Evolutionary conservation across 2,888 invertebrate species (phyloP).

Genomic region (Axea sp.): DNA sequence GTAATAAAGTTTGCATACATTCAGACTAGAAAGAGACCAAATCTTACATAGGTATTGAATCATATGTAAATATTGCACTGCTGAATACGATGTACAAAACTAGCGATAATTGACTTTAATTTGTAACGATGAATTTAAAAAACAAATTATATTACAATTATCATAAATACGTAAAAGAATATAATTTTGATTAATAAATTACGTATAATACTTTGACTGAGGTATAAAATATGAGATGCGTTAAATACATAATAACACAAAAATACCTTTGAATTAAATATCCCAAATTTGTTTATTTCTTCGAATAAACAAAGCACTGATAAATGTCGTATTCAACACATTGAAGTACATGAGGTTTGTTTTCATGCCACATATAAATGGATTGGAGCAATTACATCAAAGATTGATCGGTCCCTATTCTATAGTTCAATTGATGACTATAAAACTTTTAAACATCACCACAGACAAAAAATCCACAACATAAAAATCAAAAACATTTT

Average conservation of each 20-base stretch:
- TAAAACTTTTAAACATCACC: constrained; percentile 28
- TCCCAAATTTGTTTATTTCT: too few species aligned
- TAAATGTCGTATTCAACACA: constrained; percentile 17
- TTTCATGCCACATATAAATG: constrained; percentile 1
- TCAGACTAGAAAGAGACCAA: constrained; percentile 44
- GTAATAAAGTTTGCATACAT: constrained; percentile 20
- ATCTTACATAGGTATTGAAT: constrained; percentile 18
- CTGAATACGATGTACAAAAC: constrained; percentile 8
- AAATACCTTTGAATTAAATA: too few species aligned
- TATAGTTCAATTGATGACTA: constrained; percentile 20
- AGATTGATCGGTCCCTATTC: constrained; percentile 28
- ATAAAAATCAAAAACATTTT: background rate
- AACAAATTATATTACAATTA: too few species aligned
- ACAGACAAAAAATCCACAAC: constrained; percentile 8
- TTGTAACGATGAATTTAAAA: too few species aligned
- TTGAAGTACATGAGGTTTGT: background rate
- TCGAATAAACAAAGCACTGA: too few species aligned
- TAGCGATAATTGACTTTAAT: background rate
- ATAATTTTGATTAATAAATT: too few species aligned
- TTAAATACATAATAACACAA: too few species aligned
- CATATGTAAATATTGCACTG: constrained; percentile 11
- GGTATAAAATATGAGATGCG: too few species aligned
- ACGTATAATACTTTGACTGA: too few species aligned
- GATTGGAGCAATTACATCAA: background rate
- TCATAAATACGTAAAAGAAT: too few species aligned